phyloP scores from a whole-genome alignment of 2,113 vertebrate species.

The Crotalus horridus region DNA sequence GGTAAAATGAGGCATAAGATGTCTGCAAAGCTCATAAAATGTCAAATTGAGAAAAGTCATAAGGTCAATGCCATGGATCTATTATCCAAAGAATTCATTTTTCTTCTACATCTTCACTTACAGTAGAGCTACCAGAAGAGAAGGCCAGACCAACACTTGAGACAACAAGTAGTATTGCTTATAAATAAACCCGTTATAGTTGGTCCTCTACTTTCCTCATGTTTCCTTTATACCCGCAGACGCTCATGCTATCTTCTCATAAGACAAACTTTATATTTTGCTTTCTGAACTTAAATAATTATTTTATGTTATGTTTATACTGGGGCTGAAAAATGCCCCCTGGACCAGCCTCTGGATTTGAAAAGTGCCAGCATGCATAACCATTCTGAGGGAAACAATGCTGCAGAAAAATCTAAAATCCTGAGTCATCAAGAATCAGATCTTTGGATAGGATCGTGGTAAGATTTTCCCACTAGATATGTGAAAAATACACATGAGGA shows the following conservation, averaged over 20 bases:
- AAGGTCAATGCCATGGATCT: conserved; percentile 68
- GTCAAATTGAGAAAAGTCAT: conserved; percentile 48
- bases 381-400: conserved; percentile 43
- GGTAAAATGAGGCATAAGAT: conserved; percentile 35
- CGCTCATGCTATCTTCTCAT: conserved; percentile 15
- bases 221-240: background rate
- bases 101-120: conserved; percentile 46
- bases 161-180: conserved; percentile 46
- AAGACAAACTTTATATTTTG: conserved; percentile 21
- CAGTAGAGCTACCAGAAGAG: conserved; percentile 24
- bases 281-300: conserved; percentile 28
- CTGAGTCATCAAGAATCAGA: conserved; percentile 13
- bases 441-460: conserved; percentile 1
- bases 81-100: conserved; percentile 60
- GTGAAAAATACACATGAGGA: conserved; percentile 21
- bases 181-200: background rate
- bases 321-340: background rate
- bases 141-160: conserved; percentile 18
- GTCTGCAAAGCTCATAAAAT: conserved; percentile 57
- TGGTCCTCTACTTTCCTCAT: conserved; percentile 7
- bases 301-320: conserved; percentile 23
- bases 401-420: conserved; percentile 35
- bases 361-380: conserved; percentile 38
- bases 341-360: conserved; percentile 17
- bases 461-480: conserved; percentile 33